phyloP scores from a whole-genome alignment of 2,113 vertebrate species.

The Dolichotis patagonum region DNA sequence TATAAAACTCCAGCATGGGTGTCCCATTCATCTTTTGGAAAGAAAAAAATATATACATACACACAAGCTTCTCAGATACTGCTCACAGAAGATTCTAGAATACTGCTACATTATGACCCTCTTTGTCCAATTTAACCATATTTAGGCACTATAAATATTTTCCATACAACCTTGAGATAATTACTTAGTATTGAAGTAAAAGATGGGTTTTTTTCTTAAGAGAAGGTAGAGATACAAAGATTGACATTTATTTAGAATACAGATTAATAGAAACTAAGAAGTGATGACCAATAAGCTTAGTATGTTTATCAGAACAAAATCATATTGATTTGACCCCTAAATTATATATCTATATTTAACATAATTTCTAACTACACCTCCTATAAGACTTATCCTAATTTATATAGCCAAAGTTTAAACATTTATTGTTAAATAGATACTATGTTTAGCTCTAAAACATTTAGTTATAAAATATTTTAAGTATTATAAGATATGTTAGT shows the following conservation, averaged over 20 bases:
- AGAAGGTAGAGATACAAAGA: background rate
- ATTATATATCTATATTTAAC: background rate
- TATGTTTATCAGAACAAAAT: background rate
- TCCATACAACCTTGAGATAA: background rate
- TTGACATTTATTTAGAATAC: constrained; percentile 13
- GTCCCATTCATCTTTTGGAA: background rate
- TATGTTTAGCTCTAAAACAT: background rate
- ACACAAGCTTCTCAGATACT: background rate
- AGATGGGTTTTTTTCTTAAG: background rate
- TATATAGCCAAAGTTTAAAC: background rate
- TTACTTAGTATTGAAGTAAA: background rate
- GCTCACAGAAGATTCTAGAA: background rate
- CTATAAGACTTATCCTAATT: background rate
- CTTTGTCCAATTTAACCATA: background rate
- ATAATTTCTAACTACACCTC: constrained; percentile 2
- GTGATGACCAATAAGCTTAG: background rate
- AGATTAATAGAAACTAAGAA: constrained; percentile 12
- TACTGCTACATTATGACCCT: background rate
- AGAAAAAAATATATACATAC: background rate
- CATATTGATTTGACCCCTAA: background rate
- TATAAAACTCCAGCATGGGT: background rate
- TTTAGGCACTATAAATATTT: background rate
- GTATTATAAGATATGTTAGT: background rate
- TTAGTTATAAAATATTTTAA: too few relatives aligned
- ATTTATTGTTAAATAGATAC: background rate